These are phyloP conservation scores for Anoncus sp. DNA, from an alignment of 2,888 invertebrate species.

Conservation along the genomic window DNA sequence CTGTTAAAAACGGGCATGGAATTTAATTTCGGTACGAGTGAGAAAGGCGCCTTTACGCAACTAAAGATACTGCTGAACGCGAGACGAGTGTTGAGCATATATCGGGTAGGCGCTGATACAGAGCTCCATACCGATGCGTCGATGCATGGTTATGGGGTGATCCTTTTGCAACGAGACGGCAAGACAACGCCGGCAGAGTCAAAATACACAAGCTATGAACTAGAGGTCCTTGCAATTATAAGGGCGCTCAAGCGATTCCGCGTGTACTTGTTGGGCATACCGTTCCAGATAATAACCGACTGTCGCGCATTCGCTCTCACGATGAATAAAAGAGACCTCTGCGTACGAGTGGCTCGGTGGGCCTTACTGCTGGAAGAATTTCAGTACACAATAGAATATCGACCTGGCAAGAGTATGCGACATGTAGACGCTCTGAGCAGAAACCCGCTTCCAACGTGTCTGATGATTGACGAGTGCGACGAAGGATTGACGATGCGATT, in stretches of 20 bases:
- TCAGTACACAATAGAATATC: slow-evolving; percentile 65
- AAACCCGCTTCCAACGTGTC: slow-evolving; percentile 58
- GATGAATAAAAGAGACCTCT: slow-evolving; percentile 44
- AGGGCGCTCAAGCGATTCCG: slow-evolving; percentile 44
- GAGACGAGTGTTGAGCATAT: slow-evolving; percentile 46
- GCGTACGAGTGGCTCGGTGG: no score
- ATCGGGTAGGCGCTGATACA: slow-evolving; percentile 29
- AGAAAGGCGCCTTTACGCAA: slow-evolving; percentile 1
- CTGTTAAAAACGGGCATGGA: background rate
- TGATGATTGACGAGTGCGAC: slow-evolving; percentile 37
- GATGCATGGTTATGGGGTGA: slow-evolving; percentile 46
- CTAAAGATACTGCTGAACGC: slow-evolving; percentile 11
- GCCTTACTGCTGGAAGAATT: slow-evolving; percentile 54
- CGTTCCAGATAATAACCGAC: slow-evolving; percentile 49
- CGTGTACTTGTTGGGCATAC: slow-evolving; percentile 41
- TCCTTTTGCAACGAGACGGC: slow-evolving; percentile 46
- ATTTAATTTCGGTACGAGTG: background rate
- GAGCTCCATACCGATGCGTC: no score
- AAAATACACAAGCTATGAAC: slow-evolving; percentile 37
- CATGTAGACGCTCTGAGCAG: slow-evolving; percentile 68
- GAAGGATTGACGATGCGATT: slow-evolving; percentile 49
- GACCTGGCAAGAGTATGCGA: slow-evolving; percentile 64
- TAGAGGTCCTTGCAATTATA: slow-evolving; percentile 39
- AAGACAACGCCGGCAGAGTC: slow-evolving; percentile 44
- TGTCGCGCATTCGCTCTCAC: slow-evolving; percentile 44